Base-by-base conservation (phyloP, 2,888 invertebrate genomes). In the Axea sp. region DNA sequence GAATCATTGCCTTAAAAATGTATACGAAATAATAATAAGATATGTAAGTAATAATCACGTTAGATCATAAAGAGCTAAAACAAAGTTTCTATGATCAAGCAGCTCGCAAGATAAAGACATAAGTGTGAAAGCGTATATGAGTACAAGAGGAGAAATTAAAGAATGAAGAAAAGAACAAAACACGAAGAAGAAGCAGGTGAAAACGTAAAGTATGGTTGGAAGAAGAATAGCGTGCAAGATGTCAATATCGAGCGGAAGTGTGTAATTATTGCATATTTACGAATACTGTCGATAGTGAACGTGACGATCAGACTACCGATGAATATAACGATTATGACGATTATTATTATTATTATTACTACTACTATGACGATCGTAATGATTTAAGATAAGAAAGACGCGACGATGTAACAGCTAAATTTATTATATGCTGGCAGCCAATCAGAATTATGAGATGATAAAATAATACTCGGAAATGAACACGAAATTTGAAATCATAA, bases 1-100 rank as follows among this genome's bases (percentile, higher is more conserved):
- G 86, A 87, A 87, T 87, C 86, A 87, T 87, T 87, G 87, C 87
- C 87, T 87, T 87, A 87, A 87, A 87, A 87, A 87, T 87, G 87
- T 87, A 87, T 87, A 87, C 87, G 87, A 87, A 87, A 80, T 87
- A 87, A 87, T 84, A 82, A 79, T 87, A 87, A 87, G 87, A 84
- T 87, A 87, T 86, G 82, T 86, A 87, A 87, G 83, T 87, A 87
- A 87, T 87, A 86, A 86, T 86, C 87, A 86, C 82, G 81, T 84
- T 87, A 86, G 84, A 85, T 82, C 82, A 82, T 81, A 79, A 79
- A 81, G 71, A 80, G 76, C 60, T 78, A 83, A 80, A 83, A 83
- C 82, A 82, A 84, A 86, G 84, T 86, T 86, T 87, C 85, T 86
- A 87, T 86, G 86, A 84, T 75, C 82, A 79, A 80, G 59, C 80